Evolutionary conservation across 2,113 vertebrate genomes (phyloP), one percentile per base, ranked within the genome.

Genomic region (Hemicordylus capensis): DNA sequence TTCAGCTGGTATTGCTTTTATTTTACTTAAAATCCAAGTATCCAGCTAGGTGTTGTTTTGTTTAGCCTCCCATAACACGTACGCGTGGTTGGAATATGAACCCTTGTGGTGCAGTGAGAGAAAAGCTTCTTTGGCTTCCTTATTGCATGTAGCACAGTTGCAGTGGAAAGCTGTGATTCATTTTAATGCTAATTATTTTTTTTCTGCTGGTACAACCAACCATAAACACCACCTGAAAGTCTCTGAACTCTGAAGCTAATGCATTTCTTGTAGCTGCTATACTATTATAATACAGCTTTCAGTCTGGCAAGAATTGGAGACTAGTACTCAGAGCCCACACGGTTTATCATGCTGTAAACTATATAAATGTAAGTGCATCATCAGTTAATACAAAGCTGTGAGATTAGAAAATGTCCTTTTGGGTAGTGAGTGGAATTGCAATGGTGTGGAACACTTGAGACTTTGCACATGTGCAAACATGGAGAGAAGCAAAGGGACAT

Each of bases 351-450:
- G 1, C 14, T 84, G n/a, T 59, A 17, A 74, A 31, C 81, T 77
- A 1, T 42, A 51, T 14, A 20, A 37, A 19, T 28, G 75, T 4
- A 37, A 20, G 31, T 61, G 54, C 24, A 37, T 9, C 51, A 12
- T 9, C 51, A 12, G 73, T 87, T 89, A 76, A 73, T 83, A 54
- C 1, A 69, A 58, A 85, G 24, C 37, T 64, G 75, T 48, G 24
- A 0, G 0, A 59, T 87, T 9, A 31, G 73, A 51, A 90, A 67
- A 39, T 6, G 37, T 14, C 3, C 48, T 37, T 87, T 70, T 84
- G 44, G 76, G 26, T 66, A 58, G n/a, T 67, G 84, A 82, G 85
- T 70, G 81, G 75, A 70, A 92, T 44, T 46, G 22, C 26, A 74
- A n/a, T n/a, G 82, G 26, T 51, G 0, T 26, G 46, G 37, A 51